phyloP scores from a whole-genome alignment of 2,888 invertebrate genomes.

The Mesorhabditis spiculigera region DNA sequence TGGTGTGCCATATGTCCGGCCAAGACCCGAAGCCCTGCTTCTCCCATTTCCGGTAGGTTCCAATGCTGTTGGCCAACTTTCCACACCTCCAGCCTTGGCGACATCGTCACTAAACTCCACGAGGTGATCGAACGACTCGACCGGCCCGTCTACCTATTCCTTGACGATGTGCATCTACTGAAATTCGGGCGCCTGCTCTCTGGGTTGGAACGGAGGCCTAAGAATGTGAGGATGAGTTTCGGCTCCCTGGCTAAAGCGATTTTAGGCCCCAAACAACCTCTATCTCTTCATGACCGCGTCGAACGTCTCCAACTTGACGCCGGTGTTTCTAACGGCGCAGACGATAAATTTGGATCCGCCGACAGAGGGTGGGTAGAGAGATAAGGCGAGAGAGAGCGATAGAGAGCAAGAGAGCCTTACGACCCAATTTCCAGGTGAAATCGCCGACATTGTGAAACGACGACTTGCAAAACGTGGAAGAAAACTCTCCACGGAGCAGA shows the following conservation, averaged over 20 bases:
- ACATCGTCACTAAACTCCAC: conserved; percentile 7
- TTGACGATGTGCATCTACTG: conserved; percentile 53
- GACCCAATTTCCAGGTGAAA: conserved; percentile 13
- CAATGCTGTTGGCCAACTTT: not conserved
- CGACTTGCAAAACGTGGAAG: conserved; percentile 22
- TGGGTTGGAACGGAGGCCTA: conserved; percentile 20
- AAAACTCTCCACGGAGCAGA: conserved; percentile 33
- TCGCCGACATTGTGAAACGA: conserved; percentile 36
- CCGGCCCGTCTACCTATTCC: conserved; percentile 45
- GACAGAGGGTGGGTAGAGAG: conserved; percentile 15
- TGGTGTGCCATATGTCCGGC: conserved; percentile 22
- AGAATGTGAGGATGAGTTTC: conserved; percentile 7
- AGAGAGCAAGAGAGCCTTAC: not conserved
- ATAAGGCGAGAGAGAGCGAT: not conserved
- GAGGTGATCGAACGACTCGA: conserved; percentile 21
- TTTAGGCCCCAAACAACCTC: conserved; percentile 29
- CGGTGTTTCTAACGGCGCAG: conserved; percentile 28
- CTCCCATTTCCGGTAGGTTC: conserved; percentile 9
- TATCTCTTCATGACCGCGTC: conserved; percentile 30
- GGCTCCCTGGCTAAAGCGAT: not conserved
- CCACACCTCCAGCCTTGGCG: not conserved
- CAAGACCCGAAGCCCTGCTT: conserved; percentile 15
- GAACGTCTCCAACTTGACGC: conserved; percentile 26
- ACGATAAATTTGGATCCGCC: conserved; percentile 33
- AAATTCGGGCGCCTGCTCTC: conserved; percentile 45